These are phyloP conservation scores for Trichonephila clavata DNA, from an alignment of 1,140 invertebrate species.

Conservation along the genomic window DNA sequence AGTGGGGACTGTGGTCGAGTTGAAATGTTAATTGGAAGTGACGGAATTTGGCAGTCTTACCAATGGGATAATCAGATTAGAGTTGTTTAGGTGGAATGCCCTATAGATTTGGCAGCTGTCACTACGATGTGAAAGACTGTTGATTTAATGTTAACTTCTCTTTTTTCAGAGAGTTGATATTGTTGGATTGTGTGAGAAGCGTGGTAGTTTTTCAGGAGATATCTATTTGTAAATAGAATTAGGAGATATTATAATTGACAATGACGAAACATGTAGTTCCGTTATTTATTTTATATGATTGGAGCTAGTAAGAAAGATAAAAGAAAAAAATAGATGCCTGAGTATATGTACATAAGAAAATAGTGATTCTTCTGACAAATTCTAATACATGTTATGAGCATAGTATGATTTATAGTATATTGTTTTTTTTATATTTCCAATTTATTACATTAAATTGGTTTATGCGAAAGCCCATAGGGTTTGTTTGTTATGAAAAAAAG, in stretches of 20 bases:
- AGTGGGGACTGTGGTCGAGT: background rate
- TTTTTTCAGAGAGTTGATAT: background rate
- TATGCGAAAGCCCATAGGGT: too few relatives aligned
- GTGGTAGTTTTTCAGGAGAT: background rate
- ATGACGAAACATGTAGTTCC: background rate
- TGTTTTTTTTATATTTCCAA: too few relatives aligned
- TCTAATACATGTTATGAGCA: too few relatives aligned
- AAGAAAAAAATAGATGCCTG: background rate
- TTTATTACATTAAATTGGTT: too few relatives aligned
- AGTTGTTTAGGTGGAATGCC: slow-evolving; percentile 17
- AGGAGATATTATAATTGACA: background rate
- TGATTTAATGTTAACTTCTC: background rate
- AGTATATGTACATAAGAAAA: too few relatives aligned
- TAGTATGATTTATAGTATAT: too few relatives aligned
- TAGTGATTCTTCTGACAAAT: too few relatives aligned
- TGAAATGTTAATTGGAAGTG: slow-evolving; percentile 31
- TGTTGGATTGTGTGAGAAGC: background rate
- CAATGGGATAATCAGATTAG: slow-evolving; percentile 30
- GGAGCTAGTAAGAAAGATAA: background rate
- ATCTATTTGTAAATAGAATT: background rate
- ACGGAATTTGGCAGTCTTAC: background rate
- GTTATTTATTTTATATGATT: background rate
- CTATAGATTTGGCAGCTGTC: slow-evolving; percentile 2
- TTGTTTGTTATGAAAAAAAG: too few relatives aligned
- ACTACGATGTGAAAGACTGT: background rate